Percentiles rank a stretch among this genome's conserved stretches.
These are phyloP conservation scores for Tenthredo distinguenda DNA, from an alignment of 2,888 invertebrate species.

Conservation along the genomic window DNA sequence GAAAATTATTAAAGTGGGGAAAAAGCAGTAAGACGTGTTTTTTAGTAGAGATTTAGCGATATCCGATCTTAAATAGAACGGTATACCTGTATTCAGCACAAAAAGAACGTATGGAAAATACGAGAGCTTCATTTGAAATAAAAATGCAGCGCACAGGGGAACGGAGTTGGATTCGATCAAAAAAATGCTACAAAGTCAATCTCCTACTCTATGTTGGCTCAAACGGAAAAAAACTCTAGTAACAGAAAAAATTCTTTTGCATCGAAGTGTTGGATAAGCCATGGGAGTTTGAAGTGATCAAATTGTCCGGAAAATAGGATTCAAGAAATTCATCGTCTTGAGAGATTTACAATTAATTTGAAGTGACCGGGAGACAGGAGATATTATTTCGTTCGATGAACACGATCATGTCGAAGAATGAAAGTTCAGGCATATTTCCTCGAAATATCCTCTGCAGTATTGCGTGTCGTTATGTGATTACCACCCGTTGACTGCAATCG, in stretches of 20 bases:
- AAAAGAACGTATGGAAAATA: neutral
- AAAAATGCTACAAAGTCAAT: neutral
- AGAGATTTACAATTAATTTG: too few relatives aligned
- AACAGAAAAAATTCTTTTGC: neutral
- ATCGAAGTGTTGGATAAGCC: too few relatives aligned
- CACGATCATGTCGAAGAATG: neutral
- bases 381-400: neutral
- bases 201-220: neutral
- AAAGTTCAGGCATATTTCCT: neutral
- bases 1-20: neutral
- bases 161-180: neutral
- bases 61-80: neutral
- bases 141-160: neutral
- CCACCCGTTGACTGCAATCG: conserved; percentile 28
- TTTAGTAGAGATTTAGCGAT: neutral
- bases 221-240: neutral
- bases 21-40: neutral
- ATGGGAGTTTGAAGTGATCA: too few relatives aligned
- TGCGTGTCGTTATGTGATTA: conserved; percentile 11
- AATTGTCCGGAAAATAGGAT: too few relatives aligned
- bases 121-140: neutral
- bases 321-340: too few relatives aligned
- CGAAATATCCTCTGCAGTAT: neutral
- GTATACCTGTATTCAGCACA: neutral
- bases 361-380: neutral